phyloP scores from a whole-genome alignment of 2,113 vertebrate species.

The Heterocephalus glaber region DNA sequence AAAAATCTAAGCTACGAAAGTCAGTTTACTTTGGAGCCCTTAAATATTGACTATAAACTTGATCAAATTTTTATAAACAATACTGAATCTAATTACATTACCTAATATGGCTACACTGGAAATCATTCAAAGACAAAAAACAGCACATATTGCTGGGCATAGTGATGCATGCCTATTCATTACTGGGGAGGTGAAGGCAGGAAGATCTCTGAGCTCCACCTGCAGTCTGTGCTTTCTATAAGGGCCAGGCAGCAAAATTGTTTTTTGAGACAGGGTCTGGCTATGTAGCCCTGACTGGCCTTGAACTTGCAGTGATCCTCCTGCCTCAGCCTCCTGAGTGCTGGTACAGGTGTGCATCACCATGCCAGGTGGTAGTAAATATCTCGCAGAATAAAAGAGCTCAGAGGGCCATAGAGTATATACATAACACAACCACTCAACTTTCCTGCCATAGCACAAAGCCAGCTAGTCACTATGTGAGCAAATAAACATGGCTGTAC shows the following conservation, averaged over 20 bases:
- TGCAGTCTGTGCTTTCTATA: neutral
- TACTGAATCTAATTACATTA: neutral
- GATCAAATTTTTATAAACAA: neutral
- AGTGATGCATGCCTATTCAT: too few relatives aligned
- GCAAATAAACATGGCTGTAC: too few relatives aligned
- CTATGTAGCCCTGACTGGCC: too few relatives aligned
- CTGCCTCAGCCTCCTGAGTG: neutral
- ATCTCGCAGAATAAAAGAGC: neutral
- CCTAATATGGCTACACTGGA: too few relatives aligned
- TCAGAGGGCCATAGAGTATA: too few relatives aligned
- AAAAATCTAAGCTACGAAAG: neutral
- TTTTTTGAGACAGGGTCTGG: neutral
- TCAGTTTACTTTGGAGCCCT: neutral
- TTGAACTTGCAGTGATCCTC: neutral
- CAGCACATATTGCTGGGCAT: neutral
- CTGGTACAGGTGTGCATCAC: neutral
- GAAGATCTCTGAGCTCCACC: neutral
- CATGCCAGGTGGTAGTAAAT: neutral
- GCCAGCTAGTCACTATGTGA: neutral
- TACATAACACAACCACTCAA: neutral
- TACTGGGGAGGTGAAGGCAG: neutral
- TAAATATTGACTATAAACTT: neutral
- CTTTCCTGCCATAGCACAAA: neutral
- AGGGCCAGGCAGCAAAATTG: neutral
- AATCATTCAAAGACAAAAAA: neutral